Conservation (phyloP, 2,888 invertebrate species). For the Entomobrya proxima region DNA sequence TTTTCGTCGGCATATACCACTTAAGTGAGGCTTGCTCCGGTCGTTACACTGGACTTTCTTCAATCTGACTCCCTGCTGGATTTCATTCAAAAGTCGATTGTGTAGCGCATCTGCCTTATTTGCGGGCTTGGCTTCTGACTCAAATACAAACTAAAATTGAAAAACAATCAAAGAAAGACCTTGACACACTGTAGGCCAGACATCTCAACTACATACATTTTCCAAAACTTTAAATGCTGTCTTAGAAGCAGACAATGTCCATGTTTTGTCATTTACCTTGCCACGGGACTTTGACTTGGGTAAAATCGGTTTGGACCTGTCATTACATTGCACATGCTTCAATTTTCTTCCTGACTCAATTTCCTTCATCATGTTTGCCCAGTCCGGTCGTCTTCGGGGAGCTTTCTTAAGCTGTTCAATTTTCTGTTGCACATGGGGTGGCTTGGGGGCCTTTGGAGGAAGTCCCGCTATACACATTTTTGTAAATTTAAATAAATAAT, state of each 20-base stretch:
- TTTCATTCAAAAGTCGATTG: conserved; percentile 77
- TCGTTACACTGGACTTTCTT: conserved; percentile 89
- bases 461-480: conserved; percentile 7
- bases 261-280: conserved; percentile 68
- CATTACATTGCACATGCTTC: conserved; percentile 90
- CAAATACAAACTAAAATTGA: conserved; percentile 71
- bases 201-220: neutral
- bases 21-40: conserved; percentile 89
- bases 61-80: conserved; percentile 86
- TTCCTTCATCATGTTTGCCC: conserved; percentile 94
- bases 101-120: conserved; percentile 74
- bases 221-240: neutral
- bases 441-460: conserved; percentile 61
- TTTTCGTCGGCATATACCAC: no score
- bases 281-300: conserved; percentile 77
- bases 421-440: conserved; percentile 46
- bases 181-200: neutral
- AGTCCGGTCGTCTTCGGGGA: conserved; percentile 80
- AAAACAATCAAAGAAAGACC: neutral
- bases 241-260: neutral
- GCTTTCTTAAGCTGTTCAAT: conserved; percentile 79
- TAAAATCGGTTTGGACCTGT: conserved; percentile 82
- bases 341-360: conserved; percentile 85
- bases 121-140: conserved; percentile 75
- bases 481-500: neutral